A percentile compares a stretch with the other conserved stretches of the same genome.
Conservation (phyloP, 2,888 invertebrate species). For the Tridacna crocea region DNA sequence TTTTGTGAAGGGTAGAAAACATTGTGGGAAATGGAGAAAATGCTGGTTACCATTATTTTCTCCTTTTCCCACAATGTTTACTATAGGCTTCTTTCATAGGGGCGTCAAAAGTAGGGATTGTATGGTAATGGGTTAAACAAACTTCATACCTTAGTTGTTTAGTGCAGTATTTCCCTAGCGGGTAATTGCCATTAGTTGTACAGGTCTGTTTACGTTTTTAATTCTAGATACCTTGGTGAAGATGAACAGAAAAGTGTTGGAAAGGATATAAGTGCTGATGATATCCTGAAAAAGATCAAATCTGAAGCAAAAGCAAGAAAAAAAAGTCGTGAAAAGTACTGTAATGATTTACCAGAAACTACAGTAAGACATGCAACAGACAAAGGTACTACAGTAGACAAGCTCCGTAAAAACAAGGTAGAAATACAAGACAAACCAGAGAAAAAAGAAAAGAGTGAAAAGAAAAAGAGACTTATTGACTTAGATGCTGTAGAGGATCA, state of each 20-base stretch:
- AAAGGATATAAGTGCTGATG: constrained; percentile 40
- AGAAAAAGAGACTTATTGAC: constrained; percentile 4
- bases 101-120: no score
- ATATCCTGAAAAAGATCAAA: constrained; percentile 62
- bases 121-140: no score
- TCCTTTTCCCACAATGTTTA: no score
- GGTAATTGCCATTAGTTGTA: no score
- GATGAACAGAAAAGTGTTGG: constrained; percentile 43
- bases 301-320: constrained; percentile 63
- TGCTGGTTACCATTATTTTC: no score
- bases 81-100: no score
- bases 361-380: neutral
- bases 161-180: no score
- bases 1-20: no score
- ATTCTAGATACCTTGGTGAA: constrained; percentile 63
- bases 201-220: no score
- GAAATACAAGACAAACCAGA: constrained; percentile 6
- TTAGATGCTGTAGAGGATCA: constrained; percentile 24
- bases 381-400: neutral
- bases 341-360: neutral
- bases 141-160: no score
- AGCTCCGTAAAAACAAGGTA: constrained; percentile 13
- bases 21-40: no score
- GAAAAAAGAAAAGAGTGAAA: neutral
- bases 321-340: constrained; percentile 18